Evolutionary conservation across 1,140 invertebrate genomes (phyloP).

Genomic region (Lepidotrigona ventralis): DNA sequence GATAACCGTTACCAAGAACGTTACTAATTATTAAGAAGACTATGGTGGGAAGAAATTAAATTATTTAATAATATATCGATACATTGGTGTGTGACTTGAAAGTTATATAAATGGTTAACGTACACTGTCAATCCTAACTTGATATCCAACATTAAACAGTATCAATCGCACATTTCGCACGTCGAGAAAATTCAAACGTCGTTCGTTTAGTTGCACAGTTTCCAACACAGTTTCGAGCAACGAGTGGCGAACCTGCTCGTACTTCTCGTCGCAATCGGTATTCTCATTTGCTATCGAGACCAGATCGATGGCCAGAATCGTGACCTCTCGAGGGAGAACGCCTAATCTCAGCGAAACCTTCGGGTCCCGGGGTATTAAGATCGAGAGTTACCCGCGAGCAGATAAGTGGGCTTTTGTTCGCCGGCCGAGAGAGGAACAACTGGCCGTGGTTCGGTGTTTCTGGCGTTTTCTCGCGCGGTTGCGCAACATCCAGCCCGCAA

Average conservation of each 20-base stretch:
- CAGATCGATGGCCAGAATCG: constrained; percentile 25
- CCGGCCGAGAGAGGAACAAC: background rate
- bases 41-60: too few relatives aligned
- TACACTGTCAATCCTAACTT: too few relatives aligned
- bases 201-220: background rate
- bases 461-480: constrained; percentile 11
- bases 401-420: constrained; percentile 49
- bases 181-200: background rate
- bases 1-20: too few relatives aligned
- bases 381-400: constrained; percentile 27
- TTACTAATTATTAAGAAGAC: too few relatives aligned
- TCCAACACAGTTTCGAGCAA: background rate
- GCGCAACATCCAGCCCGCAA: constrained; percentile 14
- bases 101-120: too few relatives aligned
- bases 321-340: constrained; percentile 24
- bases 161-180: too few relatives aligned
- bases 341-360: constrained; percentile 41
- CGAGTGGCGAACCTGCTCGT: background rate
- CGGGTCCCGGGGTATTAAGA: constrained; percentile 41
- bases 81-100: too few relatives aligned
- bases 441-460: background rate
- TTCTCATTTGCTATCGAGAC: constrained; percentile 7
- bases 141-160: too few relatives aligned
- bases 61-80: too few relatives aligned
- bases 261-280: background rate